Base-by-base conservation (phyloP, 2,888 invertebrate species). In the Tachystola acroxantha region DNA sequence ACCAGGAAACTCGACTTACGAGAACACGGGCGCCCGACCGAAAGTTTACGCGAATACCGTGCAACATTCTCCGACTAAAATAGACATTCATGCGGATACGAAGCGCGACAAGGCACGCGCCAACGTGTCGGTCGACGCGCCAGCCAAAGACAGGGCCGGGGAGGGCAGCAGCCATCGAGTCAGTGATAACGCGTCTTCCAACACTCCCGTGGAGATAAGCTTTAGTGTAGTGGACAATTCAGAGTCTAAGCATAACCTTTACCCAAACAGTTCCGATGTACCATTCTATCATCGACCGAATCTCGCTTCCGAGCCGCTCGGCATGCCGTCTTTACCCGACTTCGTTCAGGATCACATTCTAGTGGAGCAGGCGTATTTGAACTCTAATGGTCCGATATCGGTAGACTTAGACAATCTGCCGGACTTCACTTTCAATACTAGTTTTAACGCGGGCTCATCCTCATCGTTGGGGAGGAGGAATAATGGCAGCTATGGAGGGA, bases 341-440 rank as follows among this genome's bases (percentile, higher is more conserved):
- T 96, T 96, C 78, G 96, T 96, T 34, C 96, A 96, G 68, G 96
- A 96, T 74, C 96, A 96, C 74, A 89, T 95, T 71, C 89, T 95
- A 50, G 92, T 95, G 25, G 94, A 94, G 63, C 93, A 94, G 55
- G 91, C 91, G 45, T 93, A 92, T 69, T 80, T 92, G 55, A 88
- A 88, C 54, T 82, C 88, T 28, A 78, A 84, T 48, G 76, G 81
- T 19, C 86, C 85, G 30, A 81, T 88, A 53, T 87, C 89, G 30
- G 84, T 89, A 31, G 91, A 91, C 55, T 73, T 91, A 47, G 90
- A 91, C 56, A 91, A 91, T 75, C 79, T 92, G 46, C 92, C 92
- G 1, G 92, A 92, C 67, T 91, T 91, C 73, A 89, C 91, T 0
- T 85, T 90, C 48, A 90, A 88, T 56, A 88, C 88, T 45, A 85